These are phyloP conservation scores for Mactra quadrangularis DNA, from an alignment of 1,140 invertebrate genomes.

Conservation along the genomic window DNA sequence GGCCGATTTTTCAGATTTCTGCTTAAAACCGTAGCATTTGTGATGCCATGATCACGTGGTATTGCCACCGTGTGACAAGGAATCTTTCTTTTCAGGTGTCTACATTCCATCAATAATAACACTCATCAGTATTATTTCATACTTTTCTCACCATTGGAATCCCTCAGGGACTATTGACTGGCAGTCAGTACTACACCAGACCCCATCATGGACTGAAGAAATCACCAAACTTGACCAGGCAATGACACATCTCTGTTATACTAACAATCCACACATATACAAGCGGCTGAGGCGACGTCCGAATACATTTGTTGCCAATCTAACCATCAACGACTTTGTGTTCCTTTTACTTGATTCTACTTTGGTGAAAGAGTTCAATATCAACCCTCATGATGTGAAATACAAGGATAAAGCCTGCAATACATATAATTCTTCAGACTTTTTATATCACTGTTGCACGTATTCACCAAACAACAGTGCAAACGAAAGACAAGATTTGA, in stretches of 20 bases:
- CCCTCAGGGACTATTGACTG: background rate
- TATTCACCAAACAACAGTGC: constrained; percentile 4
- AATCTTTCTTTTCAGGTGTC: constrained; percentile 16
- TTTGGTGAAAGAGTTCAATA: background rate
- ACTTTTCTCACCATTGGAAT: too few relatives aligned
- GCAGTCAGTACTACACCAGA: background rate
- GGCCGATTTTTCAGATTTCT: too few relatives aligned
- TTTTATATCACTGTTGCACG: constrained; percentile 18
- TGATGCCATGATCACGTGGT: too few relatives aligned
- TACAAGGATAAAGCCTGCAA: background rate
- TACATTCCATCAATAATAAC: background rate
- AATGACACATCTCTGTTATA: constrained; percentile 4
- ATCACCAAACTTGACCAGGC: background rate
- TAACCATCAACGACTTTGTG: background rate
- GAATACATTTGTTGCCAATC: background rate
- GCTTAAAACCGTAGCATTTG: too few relatives aligned
- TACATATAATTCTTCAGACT: too few relatives aligned
- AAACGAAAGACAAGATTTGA: too few relatives aligned
- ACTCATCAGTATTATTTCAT: background rate
- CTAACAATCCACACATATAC: background rate
- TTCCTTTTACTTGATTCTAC: background rate
- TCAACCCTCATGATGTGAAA: background rate
- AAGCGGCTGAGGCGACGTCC: too few relatives aligned
- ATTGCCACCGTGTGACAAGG: too few relatives aligned
- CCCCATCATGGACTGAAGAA: too few relatives aligned